These are phyloP conservation scores for Ranitomeya imitator DNA, from an alignment of 2,113 vertebrate genomes.

Conservation along the genomic window DNA sequence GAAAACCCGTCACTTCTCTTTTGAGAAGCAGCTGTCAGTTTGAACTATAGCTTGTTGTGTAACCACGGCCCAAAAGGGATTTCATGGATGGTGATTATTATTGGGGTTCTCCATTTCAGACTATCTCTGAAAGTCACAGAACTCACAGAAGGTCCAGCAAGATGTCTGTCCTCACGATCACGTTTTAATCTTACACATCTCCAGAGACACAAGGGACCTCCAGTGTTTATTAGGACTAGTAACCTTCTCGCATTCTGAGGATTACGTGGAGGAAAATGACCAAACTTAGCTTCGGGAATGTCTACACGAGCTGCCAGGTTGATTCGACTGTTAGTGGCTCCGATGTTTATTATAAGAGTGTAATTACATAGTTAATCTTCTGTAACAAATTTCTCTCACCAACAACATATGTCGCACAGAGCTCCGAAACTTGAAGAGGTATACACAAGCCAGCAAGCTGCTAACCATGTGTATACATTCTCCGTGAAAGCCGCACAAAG, in stretches of 20 bases:
- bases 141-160: neutral
- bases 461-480: constrained; percentile 17
- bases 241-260: too few species aligned
- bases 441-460: neutral
- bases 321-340: neutral
- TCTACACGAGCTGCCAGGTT: neutral
- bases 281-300: neutral
- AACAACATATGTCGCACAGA: constrained; percentile 36
- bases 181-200: neutral
- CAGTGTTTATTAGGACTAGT: neutral
- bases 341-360: constrained; percentile 42
- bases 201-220: neutral
- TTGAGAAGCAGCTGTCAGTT: too few species aligned
- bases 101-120: too few species aligned
- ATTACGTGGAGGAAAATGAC: neutral
- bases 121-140: too few species aligned
- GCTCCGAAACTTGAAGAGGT: neutral
- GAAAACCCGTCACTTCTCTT: too few species aligned
- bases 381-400: constrained; percentile 13
- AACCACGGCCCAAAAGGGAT: too few species aligned
- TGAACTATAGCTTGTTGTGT: too few species aligned
- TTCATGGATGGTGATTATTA: too few species aligned
- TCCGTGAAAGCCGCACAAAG: neutral
- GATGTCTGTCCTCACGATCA: neutral
- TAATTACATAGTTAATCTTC: constrained; percentile 50